These are phyloP conservation scores for Zingel zingel DNA, from an alignment of 2,113 vertebrate species.

Conservation along the genomic window DNA sequence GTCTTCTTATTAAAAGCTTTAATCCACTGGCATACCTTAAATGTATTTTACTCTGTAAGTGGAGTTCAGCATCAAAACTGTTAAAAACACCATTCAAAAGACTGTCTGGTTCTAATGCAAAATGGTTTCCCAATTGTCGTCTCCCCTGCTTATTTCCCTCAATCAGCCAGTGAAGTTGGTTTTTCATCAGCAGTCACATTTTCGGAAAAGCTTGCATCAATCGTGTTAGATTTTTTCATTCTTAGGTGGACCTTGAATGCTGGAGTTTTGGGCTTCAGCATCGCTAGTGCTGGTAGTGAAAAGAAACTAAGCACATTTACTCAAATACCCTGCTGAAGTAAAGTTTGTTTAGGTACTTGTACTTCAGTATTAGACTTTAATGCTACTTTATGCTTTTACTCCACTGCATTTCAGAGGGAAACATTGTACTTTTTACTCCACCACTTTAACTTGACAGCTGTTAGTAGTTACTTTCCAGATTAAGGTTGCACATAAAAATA, in stretches of 20 bases:
- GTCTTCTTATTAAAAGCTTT: background rate
- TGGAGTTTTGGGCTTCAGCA: background rate
- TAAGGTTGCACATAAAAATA: background rate
- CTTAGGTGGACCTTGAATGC: background rate
- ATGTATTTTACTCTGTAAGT: too few species aligned
- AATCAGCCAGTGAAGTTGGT: background rate
- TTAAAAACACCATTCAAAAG: background rate
- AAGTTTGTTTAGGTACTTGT: background rate
- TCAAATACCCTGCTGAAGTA: background rate
- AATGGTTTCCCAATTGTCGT: background rate
- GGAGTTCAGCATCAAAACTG: background rate
- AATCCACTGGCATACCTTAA: background rate
- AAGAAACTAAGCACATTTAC: background rate
- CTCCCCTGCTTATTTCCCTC: background rate
- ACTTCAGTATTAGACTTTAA: background rate
- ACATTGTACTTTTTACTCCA: background rate
- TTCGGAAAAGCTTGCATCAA: background rate
- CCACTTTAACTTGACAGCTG: background rate
- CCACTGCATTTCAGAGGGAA: background rate
- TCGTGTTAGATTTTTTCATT: background rate
- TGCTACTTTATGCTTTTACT: background rate
- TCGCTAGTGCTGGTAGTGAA: background rate
- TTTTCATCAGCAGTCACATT: background rate
- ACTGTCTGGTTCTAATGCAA: background rate
- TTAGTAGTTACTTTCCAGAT: background rate